Evolutionary conservation across 1,140 invertebrate species (phyloP).

Genomic region (Heliconius eleuchia): DNA sequence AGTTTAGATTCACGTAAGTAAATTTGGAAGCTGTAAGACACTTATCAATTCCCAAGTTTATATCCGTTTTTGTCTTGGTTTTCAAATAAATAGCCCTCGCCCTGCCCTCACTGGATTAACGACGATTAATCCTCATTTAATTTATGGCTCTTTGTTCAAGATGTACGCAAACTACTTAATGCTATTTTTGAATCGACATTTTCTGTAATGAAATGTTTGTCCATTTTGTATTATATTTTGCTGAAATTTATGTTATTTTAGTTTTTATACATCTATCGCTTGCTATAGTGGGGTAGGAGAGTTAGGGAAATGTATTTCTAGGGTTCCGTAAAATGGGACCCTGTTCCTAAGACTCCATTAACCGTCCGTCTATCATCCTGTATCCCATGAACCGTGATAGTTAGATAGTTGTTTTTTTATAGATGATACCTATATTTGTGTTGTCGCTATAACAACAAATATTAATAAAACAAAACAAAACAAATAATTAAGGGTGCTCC

Average conservation of each 20-base stretch:
- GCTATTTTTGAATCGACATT: slow-evolving; percentile 16
- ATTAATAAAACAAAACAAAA: too few species aligned
- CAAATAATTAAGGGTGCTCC: too few species aligned
- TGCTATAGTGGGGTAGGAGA: not conserved
- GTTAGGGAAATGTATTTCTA: too few species aligned
- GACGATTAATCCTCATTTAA: slow-evolving; percentile 23
- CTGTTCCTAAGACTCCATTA: too few species aligned
- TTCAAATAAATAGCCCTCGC: not conserved
- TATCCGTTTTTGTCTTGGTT: not conserved
- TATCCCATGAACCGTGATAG: too few species aligned
- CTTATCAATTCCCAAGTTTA: not conserved
- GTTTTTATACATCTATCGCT: not conserved
- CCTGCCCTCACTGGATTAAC: slow-evolving; percentile 15
- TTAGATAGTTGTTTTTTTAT: too few species aligned
- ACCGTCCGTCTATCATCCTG: too few species aligned
- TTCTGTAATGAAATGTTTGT: not conserved
- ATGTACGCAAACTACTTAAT: not conserved
- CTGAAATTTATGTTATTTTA: not conserved
- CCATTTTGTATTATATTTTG: not conserved
- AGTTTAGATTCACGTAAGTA: too few species aligned
- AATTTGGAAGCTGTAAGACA: not conserved
- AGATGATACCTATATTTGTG: too few species aligned
- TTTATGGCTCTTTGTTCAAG: slow-evolving; percentile 25
- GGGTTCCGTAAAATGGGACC: too few species aligned
- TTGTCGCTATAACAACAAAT: too few species aligned